Conservation (phyloP, 1,140 invertebrate species). For the Cyrtorhinus lividipennis region DNA sequence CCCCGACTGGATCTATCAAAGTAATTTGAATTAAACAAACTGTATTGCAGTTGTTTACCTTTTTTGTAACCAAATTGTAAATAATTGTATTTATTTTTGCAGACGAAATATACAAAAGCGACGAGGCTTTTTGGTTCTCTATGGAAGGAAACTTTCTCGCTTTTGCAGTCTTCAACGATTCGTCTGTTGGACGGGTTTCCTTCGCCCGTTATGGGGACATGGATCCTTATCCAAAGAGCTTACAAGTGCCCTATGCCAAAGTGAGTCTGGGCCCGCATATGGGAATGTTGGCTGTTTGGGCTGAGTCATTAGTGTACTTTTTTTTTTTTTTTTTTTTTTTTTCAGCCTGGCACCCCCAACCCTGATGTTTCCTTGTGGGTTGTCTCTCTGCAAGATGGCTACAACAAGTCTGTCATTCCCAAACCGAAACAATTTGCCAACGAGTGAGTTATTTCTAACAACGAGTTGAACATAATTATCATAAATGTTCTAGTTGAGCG, state of each 20-base stretch:
- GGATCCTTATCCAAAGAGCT: slow-evolving; percentile 22
- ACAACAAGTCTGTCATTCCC: slow-evolving; percentile 1
- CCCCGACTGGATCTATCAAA: slow-evolving; percentile 94
- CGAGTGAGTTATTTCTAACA: slow-evolving; percentile 1
- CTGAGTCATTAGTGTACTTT: no score
- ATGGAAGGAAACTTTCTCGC: slow-evolving; percentile 57
- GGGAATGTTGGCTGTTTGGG: no score
- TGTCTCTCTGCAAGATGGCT: slow-evolving; percentile 28
- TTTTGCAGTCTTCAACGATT: slow-evolving; percentile 72
- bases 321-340: no score
- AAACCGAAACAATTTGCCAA: slow-evolving; percentile 4
- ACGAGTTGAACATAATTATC: background rate
- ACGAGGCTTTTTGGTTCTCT: slow-evolving; percentile 70
- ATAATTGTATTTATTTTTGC: background rate
- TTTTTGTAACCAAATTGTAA: background rate
- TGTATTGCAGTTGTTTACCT: background rate
- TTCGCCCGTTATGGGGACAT: slow-evolving; percentile 38
- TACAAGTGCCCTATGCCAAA: slow-evolving; percentile 60
- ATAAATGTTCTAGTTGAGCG: background rate
- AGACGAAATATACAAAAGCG: slow-evolving; percentile 51
- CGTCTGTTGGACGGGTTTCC: slow-evolving; percentile 53
- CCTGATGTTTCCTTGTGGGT: slow-evolving; percentile 54
- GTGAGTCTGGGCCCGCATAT: no score
- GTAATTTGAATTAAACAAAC: slow-evolving; percentile 36
- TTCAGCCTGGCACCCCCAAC: slow-evolving; percentile 53